Evolutionary conservation across 2,113 vertebrate genomes (phyloP).

Genomic region (Tautogolabrus adspersus): DNA sequence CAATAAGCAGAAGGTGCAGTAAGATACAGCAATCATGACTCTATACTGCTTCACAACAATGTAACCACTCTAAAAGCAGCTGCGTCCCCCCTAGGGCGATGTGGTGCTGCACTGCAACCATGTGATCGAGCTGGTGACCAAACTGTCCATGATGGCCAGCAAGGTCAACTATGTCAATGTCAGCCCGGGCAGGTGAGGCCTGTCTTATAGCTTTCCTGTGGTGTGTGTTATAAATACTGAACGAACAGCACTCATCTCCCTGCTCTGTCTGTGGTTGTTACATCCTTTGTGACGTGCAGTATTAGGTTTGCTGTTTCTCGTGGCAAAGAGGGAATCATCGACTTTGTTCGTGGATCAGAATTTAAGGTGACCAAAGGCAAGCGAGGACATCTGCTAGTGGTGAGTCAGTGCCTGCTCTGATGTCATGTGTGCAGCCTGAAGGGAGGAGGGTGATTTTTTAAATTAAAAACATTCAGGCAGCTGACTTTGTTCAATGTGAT

Average conservation of each 20-base stretch:
- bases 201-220: not conserved
- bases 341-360: slow-evolving; percentile 92
- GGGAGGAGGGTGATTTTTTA: slow-evolving; percentile 1
- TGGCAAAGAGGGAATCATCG: slow-evolving; percentile 92
- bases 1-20: slow-evolving; percentile 93
- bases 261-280: not conserved
- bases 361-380: slow-evolving; percentile 95
- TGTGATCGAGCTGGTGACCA: slow-evolving; percentile 93
- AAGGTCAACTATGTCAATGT: slow-evolving; percentile 90
- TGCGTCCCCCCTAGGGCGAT: slow-evolving; percentile 85
- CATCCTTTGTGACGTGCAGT: slow-evolving; percentile 74
- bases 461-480: slow-evolving; percentile 10
- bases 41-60: not conserved
- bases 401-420: slow-evolving; percentile 80
- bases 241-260: slow-evolving; percentile 3
- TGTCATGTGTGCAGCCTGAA: slow-evolving; percentile 31
- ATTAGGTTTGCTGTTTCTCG: slow-evolving; percentile 91
- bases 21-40: slow-evolving; percentile 6
- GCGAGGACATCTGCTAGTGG: slow-evolving; percentile 96
- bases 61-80: slow-evolving; percentile 20
- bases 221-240: not conserved
- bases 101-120: slow-evolving; percentile 94
- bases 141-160: slow-evolving; percentile 88
- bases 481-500: slow-evolving; percentile 53
- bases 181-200: slow-evolving; percentile 93